Evolutionary conservation across 2,797 vertebrate genomes (phyloP).

Genomic region (Halcyon badia): DNA sequence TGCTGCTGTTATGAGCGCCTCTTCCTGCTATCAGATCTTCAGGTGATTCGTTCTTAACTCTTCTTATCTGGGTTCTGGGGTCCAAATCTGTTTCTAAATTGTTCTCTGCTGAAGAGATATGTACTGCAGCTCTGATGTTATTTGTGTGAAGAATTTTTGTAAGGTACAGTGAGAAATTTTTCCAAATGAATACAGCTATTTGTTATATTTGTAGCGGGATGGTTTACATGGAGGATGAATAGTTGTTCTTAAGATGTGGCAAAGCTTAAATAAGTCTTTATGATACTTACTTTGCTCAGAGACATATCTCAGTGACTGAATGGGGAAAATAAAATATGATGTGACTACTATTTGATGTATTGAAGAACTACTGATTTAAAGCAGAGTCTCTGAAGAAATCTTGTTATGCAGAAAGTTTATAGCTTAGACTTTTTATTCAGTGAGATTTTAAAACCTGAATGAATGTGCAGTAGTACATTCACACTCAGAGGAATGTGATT

Average conservation of each 20-base stretch:
- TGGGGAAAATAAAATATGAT: neutral
- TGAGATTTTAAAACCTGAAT: neutral
- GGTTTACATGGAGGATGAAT: neutral
- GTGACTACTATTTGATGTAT: neutral
- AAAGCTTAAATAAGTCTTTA: constrained; percentile 5
- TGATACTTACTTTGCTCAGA: neutral
- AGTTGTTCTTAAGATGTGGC: neutral
- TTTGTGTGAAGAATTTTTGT: neutral
- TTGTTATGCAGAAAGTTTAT: neutral
- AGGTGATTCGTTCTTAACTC: neutral
- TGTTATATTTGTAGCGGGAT: neutral
- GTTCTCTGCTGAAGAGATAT: neutral
- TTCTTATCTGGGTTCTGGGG: neutral
- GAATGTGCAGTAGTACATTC: neutral
- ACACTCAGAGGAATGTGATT: neutral
- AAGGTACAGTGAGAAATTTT: neutral
- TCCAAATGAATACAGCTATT: neutral
- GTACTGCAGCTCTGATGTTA: neutral
- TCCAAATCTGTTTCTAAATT: constrained; percentile 2
- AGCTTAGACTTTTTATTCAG: neutral
- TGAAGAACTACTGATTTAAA: constrained; percentile 12
- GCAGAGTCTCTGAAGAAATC: neutral
- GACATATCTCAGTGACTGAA: neutral
- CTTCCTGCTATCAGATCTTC: neutral
- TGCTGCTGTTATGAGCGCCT: neutral